Percentiles rank a stretch among this genome's conserved stretches.
phyloP scores from a whole-genome alignment of 2,888 invertebrate genomes.

The Lepidochitona cinerea region DNA sequence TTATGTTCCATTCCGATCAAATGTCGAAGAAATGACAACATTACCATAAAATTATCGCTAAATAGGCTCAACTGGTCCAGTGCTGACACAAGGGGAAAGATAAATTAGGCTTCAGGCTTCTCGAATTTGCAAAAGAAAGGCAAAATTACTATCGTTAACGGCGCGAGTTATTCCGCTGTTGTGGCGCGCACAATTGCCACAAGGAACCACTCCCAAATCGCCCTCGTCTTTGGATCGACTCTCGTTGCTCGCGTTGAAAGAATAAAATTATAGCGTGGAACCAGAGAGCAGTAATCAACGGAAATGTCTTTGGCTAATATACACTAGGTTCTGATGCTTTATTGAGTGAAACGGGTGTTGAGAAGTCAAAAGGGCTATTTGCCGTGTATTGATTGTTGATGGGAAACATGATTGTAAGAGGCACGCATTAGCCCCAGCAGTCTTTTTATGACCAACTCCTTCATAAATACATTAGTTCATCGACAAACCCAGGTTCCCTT shows the following conservation, averaged over 20 bases:
- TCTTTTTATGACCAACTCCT: too few relatives aligned
- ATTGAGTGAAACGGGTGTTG: not conserved
- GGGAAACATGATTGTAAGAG: too few relatives aligned
- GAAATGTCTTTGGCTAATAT: not conserved
- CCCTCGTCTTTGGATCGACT: not conserved
- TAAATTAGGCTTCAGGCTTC: not conserved
- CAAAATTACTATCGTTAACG: conserved; percentile 3
- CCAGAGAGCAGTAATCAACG: not conserved
- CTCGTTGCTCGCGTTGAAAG: not conserved
- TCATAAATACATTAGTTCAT: too few relatives aligned
- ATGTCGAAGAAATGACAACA: conserved; percentile 5
- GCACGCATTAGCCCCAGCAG: too few relatives aligned
- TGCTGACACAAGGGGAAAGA: not conserved
- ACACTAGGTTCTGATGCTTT: not conserved
- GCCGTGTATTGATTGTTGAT: not conserved
- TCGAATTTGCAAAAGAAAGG: conserved; percentile 8
- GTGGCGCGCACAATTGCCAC: not conserved
- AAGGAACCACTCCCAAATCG: not conserved
- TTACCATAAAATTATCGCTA: conserved; percentile 6
- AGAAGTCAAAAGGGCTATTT: not conserved
- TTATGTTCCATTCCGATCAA: not conserved
- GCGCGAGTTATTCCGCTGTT: not conserved
- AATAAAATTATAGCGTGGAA: not conserved
- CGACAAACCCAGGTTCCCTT: too few relatives aligned
- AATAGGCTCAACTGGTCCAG: conserved; percentile 2